Evolutionary conservation across 1,140 invertebrate genomes (phyloP).

Genomic region (Mactra quadrangularis): DNA sequence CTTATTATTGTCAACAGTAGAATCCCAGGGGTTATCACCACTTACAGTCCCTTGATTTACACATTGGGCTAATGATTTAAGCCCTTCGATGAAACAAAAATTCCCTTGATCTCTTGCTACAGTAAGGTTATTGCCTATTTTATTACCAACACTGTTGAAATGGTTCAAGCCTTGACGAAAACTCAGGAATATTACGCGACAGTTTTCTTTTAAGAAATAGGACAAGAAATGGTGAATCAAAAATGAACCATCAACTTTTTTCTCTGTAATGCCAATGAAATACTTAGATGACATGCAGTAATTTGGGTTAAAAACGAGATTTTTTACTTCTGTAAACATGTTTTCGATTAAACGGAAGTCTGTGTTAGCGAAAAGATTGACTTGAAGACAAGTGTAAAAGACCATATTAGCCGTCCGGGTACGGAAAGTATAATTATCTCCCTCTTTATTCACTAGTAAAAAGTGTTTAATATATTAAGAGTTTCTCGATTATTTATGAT

Average conservation of each 20-base stretch:
- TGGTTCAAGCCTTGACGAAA: slow-evolving; percentile 72
- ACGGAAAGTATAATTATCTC: too few species aligned
- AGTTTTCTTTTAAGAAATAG: slow-evolving; percentile 58
- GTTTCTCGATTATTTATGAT: too few species aligned
- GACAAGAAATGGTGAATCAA: slow-evolving; percentile 69
- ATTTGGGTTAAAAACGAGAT: slow-evolving; percentile 52
- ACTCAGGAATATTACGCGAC: slow-evolving; percentile 64
- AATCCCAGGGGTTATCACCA: slow-evolving; percentile 10
- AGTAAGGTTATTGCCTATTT: slow-evolving; percentile 70
- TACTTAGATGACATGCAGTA: slow-evolving; percentile 14
- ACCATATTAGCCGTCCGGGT: too few species aligned
- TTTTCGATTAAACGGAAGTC: not conserved
- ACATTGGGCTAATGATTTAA: slow-evolving; percentile 61
- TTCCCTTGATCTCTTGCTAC: slow-evolving; percentile 59
- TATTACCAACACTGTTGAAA: slow-evolving; percentile 71
- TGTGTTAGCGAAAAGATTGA: too few species aligned
- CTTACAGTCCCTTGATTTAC: slow-evolving; percentile 20
- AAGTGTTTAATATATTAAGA: too few species aligned
- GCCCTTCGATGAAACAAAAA: slow-evolving; percentile 71
- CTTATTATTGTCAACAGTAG: not conserved
- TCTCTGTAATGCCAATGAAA: slow-evolving; percentile 58
- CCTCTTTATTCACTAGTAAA: too few species aligned
- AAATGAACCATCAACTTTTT: slow-evolving; percentile 64
- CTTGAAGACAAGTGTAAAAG: too few species aligned
- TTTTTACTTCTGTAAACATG: slow-evolving; percentile 65